Evolutionary conservation across 2,797 vertebrate genomes (phyloP).

Genomic region (Neosalanx taihuensis): DNA sequence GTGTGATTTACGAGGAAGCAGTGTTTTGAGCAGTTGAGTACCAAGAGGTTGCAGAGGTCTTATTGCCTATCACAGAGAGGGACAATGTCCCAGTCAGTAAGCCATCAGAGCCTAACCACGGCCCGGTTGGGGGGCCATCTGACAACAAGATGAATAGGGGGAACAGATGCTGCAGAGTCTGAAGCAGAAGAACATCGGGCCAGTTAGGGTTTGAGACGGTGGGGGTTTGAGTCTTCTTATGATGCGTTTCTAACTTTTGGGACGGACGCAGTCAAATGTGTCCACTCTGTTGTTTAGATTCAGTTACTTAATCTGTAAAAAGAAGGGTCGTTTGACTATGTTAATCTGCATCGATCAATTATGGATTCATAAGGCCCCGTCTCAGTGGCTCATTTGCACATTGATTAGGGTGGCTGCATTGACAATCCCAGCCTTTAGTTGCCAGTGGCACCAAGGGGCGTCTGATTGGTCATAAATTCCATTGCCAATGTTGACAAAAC

Average conservation of each 20-base stretch:
- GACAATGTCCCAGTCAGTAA: neutral
- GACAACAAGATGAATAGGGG: constrained; percentile 51
- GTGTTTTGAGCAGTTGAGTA: no score
- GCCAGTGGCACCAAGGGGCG: neutral
- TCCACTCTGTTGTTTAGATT: no score
- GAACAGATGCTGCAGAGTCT: constrained; percentile 47
- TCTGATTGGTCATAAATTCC: neutral
- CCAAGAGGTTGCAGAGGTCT: no score
- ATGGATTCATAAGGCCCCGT: neutral
- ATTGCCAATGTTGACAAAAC: neutral
- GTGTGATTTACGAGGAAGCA: neutral
- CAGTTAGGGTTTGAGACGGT: no score
- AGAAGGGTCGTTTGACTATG: neutral
- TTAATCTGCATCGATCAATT: neutral
- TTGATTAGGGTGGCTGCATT: neutral
- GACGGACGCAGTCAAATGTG: no score
- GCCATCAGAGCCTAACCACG: neutral
- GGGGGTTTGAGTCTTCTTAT: no score
- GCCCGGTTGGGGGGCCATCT: neutral
- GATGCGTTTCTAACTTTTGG: no score
- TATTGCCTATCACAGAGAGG: neutral
- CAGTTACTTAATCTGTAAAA: no score
- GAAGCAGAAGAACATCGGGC: neutral
- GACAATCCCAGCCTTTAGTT: neutral
- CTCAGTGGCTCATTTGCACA: neutral